These are phyloP conservation scores for Sphenodon punctatus DNA, from an alignment of 2,797 vertebrate genomes.

Conservation along the genomic window DNA sequence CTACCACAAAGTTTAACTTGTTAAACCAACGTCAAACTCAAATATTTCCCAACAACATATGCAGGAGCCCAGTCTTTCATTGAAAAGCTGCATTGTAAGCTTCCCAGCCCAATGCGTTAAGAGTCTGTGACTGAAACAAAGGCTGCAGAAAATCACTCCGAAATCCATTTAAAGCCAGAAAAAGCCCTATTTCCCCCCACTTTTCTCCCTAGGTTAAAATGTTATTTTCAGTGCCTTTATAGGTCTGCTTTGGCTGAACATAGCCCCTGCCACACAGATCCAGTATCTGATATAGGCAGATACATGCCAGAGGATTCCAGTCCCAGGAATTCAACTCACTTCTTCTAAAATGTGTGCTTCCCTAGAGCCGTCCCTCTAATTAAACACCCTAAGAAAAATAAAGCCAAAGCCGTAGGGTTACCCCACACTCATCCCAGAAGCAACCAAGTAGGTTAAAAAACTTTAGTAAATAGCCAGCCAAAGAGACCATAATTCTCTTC, in stretches of 20 bases:
- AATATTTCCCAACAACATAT: neutral
- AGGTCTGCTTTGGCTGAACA: neutral
- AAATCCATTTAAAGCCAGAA: neutral
- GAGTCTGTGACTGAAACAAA: slow-evolving; percentile 8
- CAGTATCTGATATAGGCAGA: neutral
- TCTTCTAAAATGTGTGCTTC: neutral
- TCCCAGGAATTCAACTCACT: rapidly evolving
- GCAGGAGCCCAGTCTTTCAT: neutral
- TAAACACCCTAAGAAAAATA: neutral
- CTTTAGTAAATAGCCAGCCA: neutral
- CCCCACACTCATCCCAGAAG: neutral
- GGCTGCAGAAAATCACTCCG: neutral
- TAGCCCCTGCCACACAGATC: neutral
- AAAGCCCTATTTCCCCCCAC: neutral
- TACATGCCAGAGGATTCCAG: neutral
- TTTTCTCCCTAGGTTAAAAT: neutral
- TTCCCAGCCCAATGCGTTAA: neutral
- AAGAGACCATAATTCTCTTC: neutral
- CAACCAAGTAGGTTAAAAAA: neutral
- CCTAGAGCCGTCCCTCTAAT: neutral
- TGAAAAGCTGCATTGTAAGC: neutral
- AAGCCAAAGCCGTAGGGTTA: neutral
- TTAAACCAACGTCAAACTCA: neutral
- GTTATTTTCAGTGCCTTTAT: neutral
- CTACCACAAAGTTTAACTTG: neutral